Conservation (phyloP, 92 coral and sea anemone genomes). For the Bergia sp. region DNA sequence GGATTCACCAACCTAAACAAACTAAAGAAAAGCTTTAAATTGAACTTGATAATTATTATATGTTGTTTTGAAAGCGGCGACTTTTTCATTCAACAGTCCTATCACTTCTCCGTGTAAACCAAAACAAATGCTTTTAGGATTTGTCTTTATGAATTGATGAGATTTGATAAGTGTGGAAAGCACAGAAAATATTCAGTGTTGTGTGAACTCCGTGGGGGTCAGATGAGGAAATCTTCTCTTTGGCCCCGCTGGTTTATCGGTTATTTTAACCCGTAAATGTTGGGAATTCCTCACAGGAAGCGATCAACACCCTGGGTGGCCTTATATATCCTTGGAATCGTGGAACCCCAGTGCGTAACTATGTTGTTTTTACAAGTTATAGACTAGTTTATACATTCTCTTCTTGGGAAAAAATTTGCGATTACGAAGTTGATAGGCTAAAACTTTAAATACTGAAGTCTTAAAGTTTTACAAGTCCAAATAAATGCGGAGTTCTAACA, state of each 20-base stretch:
- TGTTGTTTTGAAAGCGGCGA: conserved; percentile 9
- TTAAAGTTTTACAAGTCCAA: no score
- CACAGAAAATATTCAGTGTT: not conserved
- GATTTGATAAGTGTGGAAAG: not conserved
- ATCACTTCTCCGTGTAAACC: not conserved
- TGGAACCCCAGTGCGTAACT: conserved; percentile 12
- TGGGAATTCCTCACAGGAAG: conserved; percentile 8
- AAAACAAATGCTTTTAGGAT: not conserved
- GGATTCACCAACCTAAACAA: conserved; percentile 23
- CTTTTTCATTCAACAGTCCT: not conserved
- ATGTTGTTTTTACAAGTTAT: not conserved
- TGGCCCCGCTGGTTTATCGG: conserved; percentile 1
- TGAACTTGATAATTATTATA: not conserved
- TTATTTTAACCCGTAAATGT: not conserved
- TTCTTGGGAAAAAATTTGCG: not conserved
- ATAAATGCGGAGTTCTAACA: no score
- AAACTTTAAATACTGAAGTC: not conserved
- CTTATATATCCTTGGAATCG: not conserved
- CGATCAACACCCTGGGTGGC: conserved; percentile 32
- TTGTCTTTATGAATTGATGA: not conserved
- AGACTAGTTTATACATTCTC: not conserved
- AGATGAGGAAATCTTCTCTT: not conserved
- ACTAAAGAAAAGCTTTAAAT: not conserved
- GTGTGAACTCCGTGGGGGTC: not conserved
- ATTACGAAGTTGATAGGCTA: not conserved